These are phyloP conservation scores for Zapus hudsonius DNA, from an alignment of 2,113 vertebrate genomes.

Conservation along the genomic window DNA sequence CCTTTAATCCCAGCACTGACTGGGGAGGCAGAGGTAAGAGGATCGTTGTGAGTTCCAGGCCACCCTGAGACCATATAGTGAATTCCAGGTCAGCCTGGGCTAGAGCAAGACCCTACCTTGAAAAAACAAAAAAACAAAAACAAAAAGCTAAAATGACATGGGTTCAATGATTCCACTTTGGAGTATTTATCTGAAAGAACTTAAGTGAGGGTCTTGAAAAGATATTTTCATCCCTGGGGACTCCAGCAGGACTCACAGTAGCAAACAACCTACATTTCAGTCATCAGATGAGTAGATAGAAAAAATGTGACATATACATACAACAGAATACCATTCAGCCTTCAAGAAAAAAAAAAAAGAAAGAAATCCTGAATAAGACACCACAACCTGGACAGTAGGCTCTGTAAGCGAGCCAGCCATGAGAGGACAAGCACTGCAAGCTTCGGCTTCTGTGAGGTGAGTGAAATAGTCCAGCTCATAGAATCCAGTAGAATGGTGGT, in stretches of 20 bases:
- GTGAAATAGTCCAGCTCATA: background rate
- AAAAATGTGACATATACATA: no score
- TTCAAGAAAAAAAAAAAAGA: background rate
- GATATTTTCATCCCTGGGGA: background rate
- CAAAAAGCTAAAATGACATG: no score
- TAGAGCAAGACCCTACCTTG: no score
- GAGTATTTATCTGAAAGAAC: background rate
- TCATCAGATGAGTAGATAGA: no score
- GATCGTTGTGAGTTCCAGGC: no score
- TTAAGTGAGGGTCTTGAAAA: background rate
- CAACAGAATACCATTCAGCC: background rate
- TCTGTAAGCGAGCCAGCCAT: background rate
- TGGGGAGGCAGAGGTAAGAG: no score
- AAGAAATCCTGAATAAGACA: background rate
- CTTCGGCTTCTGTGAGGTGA: background rate
- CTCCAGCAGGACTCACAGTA: background rate
- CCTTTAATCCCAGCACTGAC: no score
- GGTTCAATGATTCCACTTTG: background rate
- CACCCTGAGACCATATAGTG: no score
- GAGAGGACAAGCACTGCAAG: background rate
- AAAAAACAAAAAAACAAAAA: no score
- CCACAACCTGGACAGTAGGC: background rate
- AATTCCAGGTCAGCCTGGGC: no score
- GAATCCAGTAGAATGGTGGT: background rate
- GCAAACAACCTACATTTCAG: background rate